Evolutionary conservation across 2,888 invertebrate species (phyloP).

Genomic region (Ernsta delagoae): DNA sequence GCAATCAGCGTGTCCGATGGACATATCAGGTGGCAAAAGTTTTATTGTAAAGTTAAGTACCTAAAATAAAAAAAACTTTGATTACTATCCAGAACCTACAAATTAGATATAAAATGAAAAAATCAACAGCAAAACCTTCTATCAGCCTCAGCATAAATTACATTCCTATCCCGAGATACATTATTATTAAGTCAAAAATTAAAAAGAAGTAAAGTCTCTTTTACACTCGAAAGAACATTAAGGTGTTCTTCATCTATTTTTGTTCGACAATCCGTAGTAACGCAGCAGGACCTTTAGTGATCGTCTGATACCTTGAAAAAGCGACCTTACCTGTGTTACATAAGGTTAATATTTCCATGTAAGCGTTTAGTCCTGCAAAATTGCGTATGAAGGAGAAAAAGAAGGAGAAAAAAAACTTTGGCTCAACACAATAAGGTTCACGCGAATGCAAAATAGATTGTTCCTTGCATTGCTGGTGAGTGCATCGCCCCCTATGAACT

Average conservation of each 20-base stretch:
- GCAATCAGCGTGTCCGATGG: conserved; percentile 20
- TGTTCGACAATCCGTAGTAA: conserved; percentile 73
- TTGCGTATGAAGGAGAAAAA: conserved; percentile 40
- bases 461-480: conserved; percentile 51
- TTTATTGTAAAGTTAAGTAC: not conserved
- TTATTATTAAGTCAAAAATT: conserved; percentile 48
- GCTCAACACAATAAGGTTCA: conserved; percentile 35
- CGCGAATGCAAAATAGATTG: conserved; percentile 34
- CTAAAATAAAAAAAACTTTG: conserved; percentile 27
- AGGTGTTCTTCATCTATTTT: conserved; percentile 70
- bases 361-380: conserved; percentile 38
- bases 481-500: conserved; percentile 76
- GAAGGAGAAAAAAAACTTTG: conserved; percentile 44
- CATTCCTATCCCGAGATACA: conserved; percentile 40
- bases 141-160: conserved; percentile 40
- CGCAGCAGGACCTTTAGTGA: conserved; percentile 67
- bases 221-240: conserved; percentile 74
- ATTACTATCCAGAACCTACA: conserved; percentile 24
- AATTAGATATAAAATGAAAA: conserved; percentile 34
- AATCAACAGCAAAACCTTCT: conserved; percentile 9
- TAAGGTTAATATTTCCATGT: conserved; percentile 41
- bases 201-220: conserved; percentile 55
- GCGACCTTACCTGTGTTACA: conserved; percentile 39
- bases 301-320: conserved; percentile 39
- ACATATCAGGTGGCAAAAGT: conserved; percentile 17